Conservation (phyloP, 2,888 invertebrate species). For the Nomada hirtipes region DNA sequence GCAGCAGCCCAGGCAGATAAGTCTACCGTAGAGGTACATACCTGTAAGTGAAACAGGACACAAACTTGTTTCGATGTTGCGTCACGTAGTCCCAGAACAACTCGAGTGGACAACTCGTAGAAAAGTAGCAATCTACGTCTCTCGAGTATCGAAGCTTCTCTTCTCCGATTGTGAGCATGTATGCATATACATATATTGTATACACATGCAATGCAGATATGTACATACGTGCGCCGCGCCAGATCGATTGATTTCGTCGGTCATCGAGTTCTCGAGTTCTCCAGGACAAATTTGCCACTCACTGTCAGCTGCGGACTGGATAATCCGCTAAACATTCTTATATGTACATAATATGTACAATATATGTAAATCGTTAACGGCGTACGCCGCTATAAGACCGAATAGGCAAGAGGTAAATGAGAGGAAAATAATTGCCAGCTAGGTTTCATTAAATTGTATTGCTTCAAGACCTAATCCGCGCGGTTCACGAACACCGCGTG, state of each 20-base stretch:
- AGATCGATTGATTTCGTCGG: slow-evolving; percentile 63
- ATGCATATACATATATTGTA: no score
- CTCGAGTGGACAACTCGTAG: slow-evolving; percentile 57
- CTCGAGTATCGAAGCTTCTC: slow-evolving; percentile 53
- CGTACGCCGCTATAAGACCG: no score
- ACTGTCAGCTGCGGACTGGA: slow-evolving; percentile 34
- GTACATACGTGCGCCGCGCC: slow-evolving; percentile 35
- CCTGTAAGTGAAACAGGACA: neutral
- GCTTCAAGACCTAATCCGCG: slow-evolving; percentile 41
- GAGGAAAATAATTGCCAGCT: no score
- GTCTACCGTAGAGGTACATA: slow-evolving; percentile 6
- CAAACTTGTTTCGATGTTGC: slow-evolving; percentile 41
- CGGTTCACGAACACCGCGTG: slow-evolving; percentile 13
- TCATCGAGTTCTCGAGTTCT: neutral
- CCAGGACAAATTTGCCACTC: slow-evolving; percentile 25
- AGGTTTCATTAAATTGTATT: no score
- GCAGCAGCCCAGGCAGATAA: neutral
- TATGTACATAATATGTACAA: no score
- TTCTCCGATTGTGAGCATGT: slow-evolving; percentile 5
- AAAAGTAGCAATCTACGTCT: slow-evolving; percentile 43
- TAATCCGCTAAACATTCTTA: slow-evolving; percentile 49
- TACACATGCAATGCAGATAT: no score
- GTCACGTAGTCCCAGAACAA: slow-evolving; percentile 53
- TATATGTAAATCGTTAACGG: no score
- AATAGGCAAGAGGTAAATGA: no score